Percentiles rank a stretch among this genome's conserved stretches.
Evolutionary conservation across 2,888 invertebrate genomes (phyloP).

Genomic region (Boloria euphrosyne): DNA sequence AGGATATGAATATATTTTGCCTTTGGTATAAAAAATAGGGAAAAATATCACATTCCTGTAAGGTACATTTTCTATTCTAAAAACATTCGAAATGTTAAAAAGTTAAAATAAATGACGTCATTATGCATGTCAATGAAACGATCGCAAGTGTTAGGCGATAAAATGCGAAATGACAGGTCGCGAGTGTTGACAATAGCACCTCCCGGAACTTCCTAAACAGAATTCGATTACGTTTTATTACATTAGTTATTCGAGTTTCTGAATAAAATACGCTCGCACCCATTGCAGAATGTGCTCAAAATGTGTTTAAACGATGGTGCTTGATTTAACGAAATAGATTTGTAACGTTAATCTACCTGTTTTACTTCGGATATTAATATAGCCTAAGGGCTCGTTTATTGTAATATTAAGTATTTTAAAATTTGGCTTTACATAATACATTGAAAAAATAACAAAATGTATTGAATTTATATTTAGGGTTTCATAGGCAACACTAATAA

Average conservation of each 20-base stretch:
- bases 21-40: background rate
- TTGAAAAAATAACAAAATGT: no score
- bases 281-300: background rate
- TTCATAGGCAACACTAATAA: no score
- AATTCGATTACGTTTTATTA: constrained; percentile 78
- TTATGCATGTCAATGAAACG: constrained; percentile 63
- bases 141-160: constrained; percentile 56
- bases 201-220: constrained; percentile 59
- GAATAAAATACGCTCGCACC: constrained; percentile 2
- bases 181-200: constrained; percentile 77
- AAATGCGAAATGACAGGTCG: constrained; percentile 69
- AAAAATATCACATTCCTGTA: background rate
- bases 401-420: no score
- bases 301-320: background rate
- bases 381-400: no score
- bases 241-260: constrained; percentile 55
- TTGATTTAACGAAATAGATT: background rate
- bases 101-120: constrained; percentile 66
- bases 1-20: background rate
- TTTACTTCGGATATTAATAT: background rate
- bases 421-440: no score
- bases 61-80: background rate
- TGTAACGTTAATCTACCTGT: background rate
- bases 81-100: constrained; percentile 22
- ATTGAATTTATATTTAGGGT: no score